Percentiles rank a stretch among this genome's conserved stretches.
These are phyloP conservation scores for Parauchenoglanis ngamensis DNA, from an alignment of 2,797 vertebrate species.

Conservation along the genomic window DNA sequence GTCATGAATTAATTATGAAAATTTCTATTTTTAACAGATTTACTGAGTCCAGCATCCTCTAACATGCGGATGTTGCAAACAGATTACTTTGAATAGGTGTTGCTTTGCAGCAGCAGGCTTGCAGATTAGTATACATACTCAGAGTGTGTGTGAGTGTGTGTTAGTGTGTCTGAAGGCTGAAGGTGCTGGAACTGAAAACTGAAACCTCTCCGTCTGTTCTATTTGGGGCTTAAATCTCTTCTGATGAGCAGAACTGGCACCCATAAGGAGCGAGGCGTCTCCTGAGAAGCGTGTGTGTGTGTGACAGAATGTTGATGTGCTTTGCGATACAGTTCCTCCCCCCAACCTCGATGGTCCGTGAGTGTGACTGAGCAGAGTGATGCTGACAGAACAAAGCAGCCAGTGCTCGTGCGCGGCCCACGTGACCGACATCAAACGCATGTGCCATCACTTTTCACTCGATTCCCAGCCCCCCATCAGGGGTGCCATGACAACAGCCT, in stretches of 20 bases:
- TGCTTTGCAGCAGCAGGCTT: neutral
- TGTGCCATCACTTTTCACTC: conserved; percentile 47
- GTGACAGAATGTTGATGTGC: conserved; percentile 52
- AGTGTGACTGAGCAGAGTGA: conserved; percentile 46
- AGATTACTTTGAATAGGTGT: neutral
- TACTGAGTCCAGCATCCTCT: too few relatives aligned
- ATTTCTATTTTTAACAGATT: neutral
- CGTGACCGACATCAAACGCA: conserved; percentile 43
- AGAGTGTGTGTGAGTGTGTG: neutral
- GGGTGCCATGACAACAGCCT: conserved; percentile 55
- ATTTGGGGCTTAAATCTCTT: conserved; percentile 20
- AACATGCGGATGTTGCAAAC: neutral
- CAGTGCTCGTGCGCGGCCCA: conserved; percentile 17
- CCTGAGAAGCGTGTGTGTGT: conserved; percentile 26
- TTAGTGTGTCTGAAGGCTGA: neutral
- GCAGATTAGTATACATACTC: neutral
- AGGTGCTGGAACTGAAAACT: conserved; percentile 1
- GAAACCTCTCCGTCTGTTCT: neutral
- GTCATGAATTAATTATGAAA: neutral
- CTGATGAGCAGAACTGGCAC: conserved; percentile 24
- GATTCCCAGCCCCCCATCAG: conserved; percentile 34
- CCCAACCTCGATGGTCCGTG: neutral
- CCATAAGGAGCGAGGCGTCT: neutral
- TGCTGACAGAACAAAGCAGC: conserved; percentile 54
- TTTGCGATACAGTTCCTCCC: conserved; percentile 38